These are phyloP conservation scores for Musca domestica DNA, from an alignment of 1,140 invertebrate genomes.

Conservation along the genomic window DNA sequence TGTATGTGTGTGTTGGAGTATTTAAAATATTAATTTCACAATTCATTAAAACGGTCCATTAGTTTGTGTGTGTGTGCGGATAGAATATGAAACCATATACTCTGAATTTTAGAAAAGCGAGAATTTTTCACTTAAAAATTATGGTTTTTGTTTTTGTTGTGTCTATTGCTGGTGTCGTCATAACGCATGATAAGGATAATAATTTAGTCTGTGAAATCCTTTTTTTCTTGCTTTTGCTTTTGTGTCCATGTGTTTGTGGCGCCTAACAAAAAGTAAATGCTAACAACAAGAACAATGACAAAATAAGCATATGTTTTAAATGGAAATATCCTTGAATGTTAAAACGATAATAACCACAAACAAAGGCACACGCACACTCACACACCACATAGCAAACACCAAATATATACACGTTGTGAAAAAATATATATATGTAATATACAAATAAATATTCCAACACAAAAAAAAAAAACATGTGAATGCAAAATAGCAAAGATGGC, in stretches of 20 bases:
- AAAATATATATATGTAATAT: background rate
- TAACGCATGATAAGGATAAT: constrained; percentile 1
- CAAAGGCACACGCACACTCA: background rate
- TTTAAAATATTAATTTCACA: too few relatives aligned
- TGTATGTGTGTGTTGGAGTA: too few relatives aligned
- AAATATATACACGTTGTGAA: background rate
- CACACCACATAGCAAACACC: background rate
- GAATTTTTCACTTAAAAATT: too few relatives aligned
- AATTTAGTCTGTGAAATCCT: background rate
- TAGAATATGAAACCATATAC: too few relatives aligned
- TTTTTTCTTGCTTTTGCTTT: background rate
- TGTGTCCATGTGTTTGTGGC: too few relatives aligned
- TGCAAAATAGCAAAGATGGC: too few relatives aligned
- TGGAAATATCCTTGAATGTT: constrained; percentile 19
- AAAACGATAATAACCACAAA: constrained; percentile 15
- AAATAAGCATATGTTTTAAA: background rate
- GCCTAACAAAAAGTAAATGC: background rate
- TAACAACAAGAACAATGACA: constrained; percentile 2
- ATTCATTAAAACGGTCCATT: too few relatives aligned
- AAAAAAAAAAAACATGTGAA: too few relatives aligned
- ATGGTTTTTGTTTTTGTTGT: too few relatives aligned
- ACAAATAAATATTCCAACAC: background rate
- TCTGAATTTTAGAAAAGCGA: too few relatives aligned
- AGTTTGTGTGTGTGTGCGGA: too few relatives aligned
- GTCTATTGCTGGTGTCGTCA: too few relatives aligned